Evolutionary conservation across 2,113 vertebrate species (phyloP).

Genomic region (Alosa alosa): DNA sequence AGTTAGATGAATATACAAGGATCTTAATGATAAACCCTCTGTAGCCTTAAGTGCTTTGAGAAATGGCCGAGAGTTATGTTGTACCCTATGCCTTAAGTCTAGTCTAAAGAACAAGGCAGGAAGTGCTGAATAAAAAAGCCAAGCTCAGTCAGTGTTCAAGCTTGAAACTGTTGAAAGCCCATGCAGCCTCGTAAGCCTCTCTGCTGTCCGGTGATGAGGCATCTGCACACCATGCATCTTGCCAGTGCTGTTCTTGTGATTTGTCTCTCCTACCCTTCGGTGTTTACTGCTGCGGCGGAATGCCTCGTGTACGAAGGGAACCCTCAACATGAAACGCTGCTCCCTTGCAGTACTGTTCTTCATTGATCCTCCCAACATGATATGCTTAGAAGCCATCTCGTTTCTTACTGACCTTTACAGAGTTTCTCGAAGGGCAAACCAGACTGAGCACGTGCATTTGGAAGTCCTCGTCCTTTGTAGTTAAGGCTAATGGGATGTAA

Average conservation of each 20-base stretch:
- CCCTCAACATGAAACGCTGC: neutral
- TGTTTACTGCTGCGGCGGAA: neutral
- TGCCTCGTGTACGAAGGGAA: neutral
- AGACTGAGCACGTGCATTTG: neutral
- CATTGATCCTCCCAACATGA: neutral
- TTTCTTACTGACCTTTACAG: conserved; percentile 19
- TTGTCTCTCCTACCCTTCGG: neutral
- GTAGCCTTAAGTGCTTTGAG: neutral
- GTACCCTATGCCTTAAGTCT: neutral
- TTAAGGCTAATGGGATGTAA: conserved; percentile 19
- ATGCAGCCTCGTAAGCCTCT: neutral
- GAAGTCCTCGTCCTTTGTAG: conserved; percentile 30
- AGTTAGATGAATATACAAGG: neutral
- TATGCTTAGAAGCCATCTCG: neutral
- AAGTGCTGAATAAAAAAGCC: neutral
- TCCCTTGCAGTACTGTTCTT: neutral
- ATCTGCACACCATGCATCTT: neutral
- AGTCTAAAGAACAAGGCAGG: neutral
- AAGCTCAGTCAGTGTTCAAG: neutral
- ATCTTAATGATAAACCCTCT: no score
- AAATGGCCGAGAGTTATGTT: no score
- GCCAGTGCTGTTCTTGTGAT: neutral
- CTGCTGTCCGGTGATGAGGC: neutral
- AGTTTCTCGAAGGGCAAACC: conserved; percentile 20
- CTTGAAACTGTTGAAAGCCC: neutral